Percentiles rank a stretch among this genome's conserved stretches.
Conservation (phyloP, 2,113 vertebrate species). For the Gallinago jamesoni region DNA sequence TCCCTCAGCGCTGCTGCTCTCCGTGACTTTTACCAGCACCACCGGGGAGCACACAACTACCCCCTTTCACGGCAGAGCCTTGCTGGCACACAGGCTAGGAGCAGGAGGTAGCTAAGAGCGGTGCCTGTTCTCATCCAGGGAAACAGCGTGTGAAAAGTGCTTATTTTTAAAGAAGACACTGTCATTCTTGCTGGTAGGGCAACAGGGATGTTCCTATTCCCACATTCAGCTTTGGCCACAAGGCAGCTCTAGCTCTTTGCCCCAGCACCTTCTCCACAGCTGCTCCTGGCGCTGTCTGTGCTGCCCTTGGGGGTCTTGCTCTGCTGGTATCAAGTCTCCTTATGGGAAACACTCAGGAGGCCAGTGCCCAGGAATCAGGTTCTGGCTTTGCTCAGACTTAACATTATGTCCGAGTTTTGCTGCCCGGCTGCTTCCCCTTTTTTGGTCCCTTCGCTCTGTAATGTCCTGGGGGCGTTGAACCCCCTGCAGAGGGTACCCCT, state of each 20-base stretch:
- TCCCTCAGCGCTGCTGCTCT: background rate
- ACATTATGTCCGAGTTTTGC: accelerated
- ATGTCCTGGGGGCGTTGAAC: no score
- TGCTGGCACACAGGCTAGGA: background rate
- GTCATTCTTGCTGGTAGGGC: background rate
- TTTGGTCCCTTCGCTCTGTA: background rate
- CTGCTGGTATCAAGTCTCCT: accelerated
- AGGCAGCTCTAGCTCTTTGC: background rate
- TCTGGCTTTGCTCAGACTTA: background rate
- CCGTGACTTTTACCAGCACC: accelerated
- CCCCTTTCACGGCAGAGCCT: accelerated
- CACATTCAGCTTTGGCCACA: accelerated
- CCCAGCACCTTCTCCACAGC: background rate
- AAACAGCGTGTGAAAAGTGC: background rate
- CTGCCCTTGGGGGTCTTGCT: background rate
- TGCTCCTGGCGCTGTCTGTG: accelerated
- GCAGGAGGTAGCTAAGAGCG: background rate
- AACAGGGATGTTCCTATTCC: accelerated
- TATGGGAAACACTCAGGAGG: accelerated
- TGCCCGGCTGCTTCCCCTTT: background rate
- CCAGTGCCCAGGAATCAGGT: background rate
- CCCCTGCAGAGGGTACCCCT: accelerated
- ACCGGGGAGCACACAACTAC: background rate
- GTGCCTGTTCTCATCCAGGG: background rate
- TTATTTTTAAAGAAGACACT: background rate